These are phyloP conservation scores for Saguinus midas DNA, from an alignment of 2,113 vertebrate genomes.

Conservation along the genomic window DNA sequence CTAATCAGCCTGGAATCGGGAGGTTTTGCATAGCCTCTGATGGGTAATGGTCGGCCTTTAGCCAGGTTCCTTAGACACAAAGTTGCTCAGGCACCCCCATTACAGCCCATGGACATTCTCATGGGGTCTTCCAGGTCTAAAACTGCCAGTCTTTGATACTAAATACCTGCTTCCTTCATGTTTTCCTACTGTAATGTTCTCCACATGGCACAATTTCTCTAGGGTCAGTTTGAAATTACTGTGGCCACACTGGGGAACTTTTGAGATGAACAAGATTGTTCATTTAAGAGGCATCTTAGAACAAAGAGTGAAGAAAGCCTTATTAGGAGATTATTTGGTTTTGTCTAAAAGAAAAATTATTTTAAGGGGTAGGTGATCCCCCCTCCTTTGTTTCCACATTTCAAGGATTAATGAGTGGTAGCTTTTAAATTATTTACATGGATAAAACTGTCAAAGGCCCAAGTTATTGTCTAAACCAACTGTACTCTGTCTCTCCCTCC, in stretches of 20 bases:
- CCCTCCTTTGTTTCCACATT: neutral
- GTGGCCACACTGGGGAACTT: neutral
- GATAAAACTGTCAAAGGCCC: neutral
- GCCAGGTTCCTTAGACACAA: neutral
- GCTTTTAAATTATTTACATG: neutral
- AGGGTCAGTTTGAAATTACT: neutral
- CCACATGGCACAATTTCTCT: neutral
- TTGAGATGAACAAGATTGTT: neutral
- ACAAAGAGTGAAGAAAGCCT: neutral
- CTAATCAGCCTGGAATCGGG: neutral
- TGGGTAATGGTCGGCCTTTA: neutral
- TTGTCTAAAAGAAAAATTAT: neutral
- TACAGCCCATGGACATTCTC: neutral
- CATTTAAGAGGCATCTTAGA: neutral
- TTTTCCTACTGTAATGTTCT: neutral
- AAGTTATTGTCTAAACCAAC: neutral
- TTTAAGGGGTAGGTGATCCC: neutral
- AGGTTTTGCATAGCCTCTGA: neutral
- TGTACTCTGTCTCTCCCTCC: neutral
- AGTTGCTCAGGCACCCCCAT: neutral
- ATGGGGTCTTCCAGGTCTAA: neutral
- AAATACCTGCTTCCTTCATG: neutral
- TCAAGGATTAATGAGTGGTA: conserved; percentile 31
- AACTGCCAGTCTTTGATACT: neutral
- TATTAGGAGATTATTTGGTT: neutral